A percentile compares a stretch with the other conserved stretches of the same genome.
Evolutionary conservation across 2,797 vertebrate species (phyloP).

Genomic region (Allobates femoralis): DNA sequence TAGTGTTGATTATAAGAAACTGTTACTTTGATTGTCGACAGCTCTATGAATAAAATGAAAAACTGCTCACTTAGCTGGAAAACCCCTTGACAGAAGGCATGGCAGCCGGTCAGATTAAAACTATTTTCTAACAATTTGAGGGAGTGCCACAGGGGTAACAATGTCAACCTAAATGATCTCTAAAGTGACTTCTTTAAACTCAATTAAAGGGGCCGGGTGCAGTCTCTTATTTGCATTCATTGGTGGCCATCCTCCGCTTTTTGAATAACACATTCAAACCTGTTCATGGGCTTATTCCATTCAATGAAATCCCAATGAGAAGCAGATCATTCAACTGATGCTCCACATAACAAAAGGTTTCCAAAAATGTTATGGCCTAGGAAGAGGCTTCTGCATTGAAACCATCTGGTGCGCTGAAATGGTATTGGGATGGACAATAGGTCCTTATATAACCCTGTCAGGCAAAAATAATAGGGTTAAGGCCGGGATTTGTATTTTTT

Average conservation of each 20-base stretch:
- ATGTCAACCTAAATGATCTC: constrained; percentile 70
- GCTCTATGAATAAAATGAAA: constrained; percentile 74
- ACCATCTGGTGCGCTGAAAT: constrained; percentile 87
- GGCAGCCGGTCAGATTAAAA: constrained; percentile 76
- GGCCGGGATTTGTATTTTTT: constrained; percentile 85
- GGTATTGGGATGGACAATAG: constrained; percentile 83
- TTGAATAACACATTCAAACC: constrained; percentile 77
- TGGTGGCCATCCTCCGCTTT: constrained; percentile 72
- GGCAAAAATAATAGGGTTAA: constrained; percentile 79
- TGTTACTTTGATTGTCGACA: constrained; percentile 77
- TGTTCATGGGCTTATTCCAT: constrained; percentile 77
- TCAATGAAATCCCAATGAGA: constrained; percentile 84
- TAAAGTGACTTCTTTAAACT: constrained; percentile 69
- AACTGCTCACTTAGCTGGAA: constrained; percentile 81
- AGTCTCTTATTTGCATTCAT: constrained; percentile 74
- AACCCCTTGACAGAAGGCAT: constrained; percentile 79
- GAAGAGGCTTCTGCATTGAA: constrained; percentile 84
- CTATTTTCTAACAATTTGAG: constrained; percentile 63
- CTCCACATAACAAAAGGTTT: constrained; percentile 86
- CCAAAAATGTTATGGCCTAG: constrained; percentile 78
- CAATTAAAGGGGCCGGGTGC: constrained; percentile 69
- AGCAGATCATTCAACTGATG: constrained; percentile 83
- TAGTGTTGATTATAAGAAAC: constrained; percentile 72
- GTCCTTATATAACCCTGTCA: constrained; percentile 87
- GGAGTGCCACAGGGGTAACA: constrained; percentile 55